Conservation (phyloP, 1,140 invertebrate species). For the Penaeus japonicus region DNA sequence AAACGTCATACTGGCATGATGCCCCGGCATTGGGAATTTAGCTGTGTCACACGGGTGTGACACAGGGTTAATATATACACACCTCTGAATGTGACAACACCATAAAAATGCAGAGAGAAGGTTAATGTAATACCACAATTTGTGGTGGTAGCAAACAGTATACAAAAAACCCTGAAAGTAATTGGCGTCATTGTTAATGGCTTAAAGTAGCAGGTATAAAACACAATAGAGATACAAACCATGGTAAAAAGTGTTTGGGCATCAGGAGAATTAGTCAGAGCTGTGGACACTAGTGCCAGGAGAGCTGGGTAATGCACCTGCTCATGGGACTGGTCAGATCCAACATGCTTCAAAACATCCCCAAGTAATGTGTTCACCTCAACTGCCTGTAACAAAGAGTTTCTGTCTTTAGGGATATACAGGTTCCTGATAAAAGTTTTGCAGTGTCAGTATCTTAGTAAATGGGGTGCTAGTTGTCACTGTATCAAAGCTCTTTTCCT, state of each 20-base stretch:
- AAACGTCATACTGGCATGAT: too few species aligned
- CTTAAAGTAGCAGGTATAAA: background rate
- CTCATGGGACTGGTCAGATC: constrained; percentile 74
- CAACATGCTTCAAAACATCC: constrained; percentile 83
- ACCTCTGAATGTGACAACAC: too few species aligned
- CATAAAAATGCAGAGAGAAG: too few species aligned
- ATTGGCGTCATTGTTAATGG: background rate
- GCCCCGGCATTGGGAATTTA: too few species aligned
- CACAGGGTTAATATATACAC: too few species aligned
- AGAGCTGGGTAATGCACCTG: constrained; percentile 77
- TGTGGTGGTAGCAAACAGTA: too few species aligned
- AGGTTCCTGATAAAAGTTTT: background rate
- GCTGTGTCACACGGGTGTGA: too few species aligned
- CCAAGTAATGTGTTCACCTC: constrained; percentile 86
- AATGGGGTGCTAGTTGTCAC: too few species aligned
- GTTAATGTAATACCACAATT: too few species aligned
- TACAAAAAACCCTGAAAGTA: too few species aligned
- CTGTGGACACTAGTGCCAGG: constrained; percentile 78
- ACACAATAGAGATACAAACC: constrained; percentile 69
- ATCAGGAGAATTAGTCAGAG: constrained; percentile 77
- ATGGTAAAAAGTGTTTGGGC: constrained; percentile 80
- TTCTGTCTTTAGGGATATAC: constrained; percentile 22
- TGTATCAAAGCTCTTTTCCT: too few species aligned
- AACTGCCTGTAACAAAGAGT: constrained; percentile 71
- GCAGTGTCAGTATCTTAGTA: too few species aligned